Evolutionary conservation across 2,113 vertebrate species (phyloP).

Genomic region (Columba janthina): DNA sequence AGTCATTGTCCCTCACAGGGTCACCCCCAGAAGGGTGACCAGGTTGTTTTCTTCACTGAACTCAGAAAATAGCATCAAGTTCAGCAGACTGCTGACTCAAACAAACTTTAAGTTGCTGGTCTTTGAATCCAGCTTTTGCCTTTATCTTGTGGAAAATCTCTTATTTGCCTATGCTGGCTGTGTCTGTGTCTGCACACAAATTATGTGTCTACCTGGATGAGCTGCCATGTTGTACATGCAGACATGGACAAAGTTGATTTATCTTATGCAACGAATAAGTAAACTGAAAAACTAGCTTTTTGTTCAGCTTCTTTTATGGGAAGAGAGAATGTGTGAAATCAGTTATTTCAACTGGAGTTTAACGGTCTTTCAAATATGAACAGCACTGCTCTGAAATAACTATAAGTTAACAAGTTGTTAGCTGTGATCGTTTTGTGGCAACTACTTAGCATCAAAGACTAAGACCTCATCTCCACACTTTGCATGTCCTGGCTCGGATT

Average conservation of each 20-base stretch:
- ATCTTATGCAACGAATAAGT: not conserved
- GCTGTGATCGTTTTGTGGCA: not conserved
- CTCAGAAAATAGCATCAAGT: not conserved
- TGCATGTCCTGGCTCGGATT: not conserved
- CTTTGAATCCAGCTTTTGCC: not conserved
- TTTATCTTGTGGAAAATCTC: not conserved
- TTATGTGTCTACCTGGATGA: not conserved
- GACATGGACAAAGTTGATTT: rapidly evolving
- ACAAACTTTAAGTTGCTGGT: not conserved
- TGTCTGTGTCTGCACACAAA: not conserved
- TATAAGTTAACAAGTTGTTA: not conserved
- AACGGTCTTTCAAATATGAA: not conserved
- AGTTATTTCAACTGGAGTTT: not conserved
- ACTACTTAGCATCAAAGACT: not conserved
- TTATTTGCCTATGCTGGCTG: not conserved
- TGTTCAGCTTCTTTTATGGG: not conserved
- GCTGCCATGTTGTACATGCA: not conserved
- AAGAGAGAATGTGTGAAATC: not conserved
- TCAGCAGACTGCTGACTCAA: not conserved
- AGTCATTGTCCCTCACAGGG: too few species aligned
- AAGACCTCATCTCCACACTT: not conserved
- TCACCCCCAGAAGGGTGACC: not conserved
- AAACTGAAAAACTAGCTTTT: not conserved
- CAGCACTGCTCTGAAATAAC: not conserved
- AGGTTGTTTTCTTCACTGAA: not conserved